These are phyloP conservation scores for Panagrolaimus sp. DNA, from an alignment of 1,140 invertebrate genomes.

Conservation along the genomic window DNA sequence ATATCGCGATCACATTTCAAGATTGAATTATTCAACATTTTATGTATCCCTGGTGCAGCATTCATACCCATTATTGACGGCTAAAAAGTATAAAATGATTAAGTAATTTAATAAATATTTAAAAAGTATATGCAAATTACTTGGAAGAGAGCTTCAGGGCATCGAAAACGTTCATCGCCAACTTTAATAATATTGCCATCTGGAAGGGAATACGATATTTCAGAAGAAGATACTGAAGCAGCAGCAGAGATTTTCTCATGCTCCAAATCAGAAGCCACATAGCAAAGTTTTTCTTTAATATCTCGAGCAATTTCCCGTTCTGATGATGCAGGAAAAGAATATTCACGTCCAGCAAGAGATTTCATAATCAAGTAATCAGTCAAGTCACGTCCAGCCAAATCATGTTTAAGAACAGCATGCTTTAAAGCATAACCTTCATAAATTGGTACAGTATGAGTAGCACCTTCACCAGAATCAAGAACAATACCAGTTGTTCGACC, in stretches of 20 bases:
- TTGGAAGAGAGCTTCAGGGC: no score
- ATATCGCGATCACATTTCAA: background rate
- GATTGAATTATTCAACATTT: no score
- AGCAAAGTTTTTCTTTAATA: constrained; percentile 69
- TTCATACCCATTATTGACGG: no score
- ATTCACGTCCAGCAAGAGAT: constrained; percentile 88
- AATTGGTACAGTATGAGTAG: constrained; percentile 87
- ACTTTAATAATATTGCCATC: constrained; percentile 92
- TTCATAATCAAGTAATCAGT: constrained; percentile 91
- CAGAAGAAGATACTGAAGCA: constrained; percentile 80
- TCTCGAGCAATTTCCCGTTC: constrained; percentile 91
- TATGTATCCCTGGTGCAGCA: no score
- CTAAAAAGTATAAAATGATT: no score
- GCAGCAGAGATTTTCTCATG: constrained; percentile 78
- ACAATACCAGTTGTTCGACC: constrained; percentile 91
- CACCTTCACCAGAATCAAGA: constrained; percentile 81
- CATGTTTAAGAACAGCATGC: constrained; percentile 77
- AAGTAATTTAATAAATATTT: no score
- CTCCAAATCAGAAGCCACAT: constrained; percentile 83
- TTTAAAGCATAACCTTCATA: constrained; percentile 75
- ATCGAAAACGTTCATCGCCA: no score
- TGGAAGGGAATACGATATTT: constrained; percentile 86
- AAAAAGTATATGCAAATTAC: no score
- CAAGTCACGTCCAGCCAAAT: constrained; percentile 85
- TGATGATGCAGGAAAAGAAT: constrained; percentile 88